Conservation (phyloP, 2,888 invertebrate species). For the Drosophila sordidapex region DNA sequence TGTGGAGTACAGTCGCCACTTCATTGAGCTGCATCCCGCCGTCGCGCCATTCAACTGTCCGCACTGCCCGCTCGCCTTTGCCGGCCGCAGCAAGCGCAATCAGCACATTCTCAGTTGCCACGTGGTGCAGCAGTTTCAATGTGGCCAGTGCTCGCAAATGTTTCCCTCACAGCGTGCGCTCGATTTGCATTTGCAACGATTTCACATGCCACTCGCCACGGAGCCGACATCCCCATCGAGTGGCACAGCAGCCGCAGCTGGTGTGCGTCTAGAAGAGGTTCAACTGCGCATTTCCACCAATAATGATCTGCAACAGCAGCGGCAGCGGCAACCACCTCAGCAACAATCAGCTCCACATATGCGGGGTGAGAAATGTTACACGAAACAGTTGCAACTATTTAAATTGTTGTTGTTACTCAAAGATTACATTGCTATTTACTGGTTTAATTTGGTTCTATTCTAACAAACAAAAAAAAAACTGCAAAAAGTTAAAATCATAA, state of each 20-base stretch:
- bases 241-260: conserved; percentile 1
- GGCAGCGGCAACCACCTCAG: background rate
- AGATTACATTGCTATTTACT: background rate
- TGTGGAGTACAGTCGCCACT: conserved; percentile 81
- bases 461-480: background rate
- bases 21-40: conserved; percentile 79
- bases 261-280: conserved; percentile 27
- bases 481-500: background rate
- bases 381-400: background rate
- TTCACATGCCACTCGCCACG: conserved; percentile 61
- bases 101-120: conserved; percentile 77
- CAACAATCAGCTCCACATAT: conserved; percentile 2
- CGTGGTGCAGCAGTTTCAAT: conserved; percentile 77
- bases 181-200: conserved; percentile 80
- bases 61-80: conserved; percentile 74
- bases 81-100: conserved; percentile 73
- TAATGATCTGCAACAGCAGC: conserved; percentile 1
- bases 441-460: background rate
- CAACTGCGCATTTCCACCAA: conserved; percentile 17
- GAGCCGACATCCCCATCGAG: background rate
- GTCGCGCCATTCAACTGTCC: conserved; percentile 81
- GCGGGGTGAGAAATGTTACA: conserved; percentile 19
- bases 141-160: conserved; percentile 80
- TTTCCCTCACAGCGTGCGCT: conserved; percentile 79
- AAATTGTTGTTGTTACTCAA: background rate